phyloP scores from a whole-genome alignment of 1,140 invertebrate genomes.

The Drosophila biarmipes region DNA sequence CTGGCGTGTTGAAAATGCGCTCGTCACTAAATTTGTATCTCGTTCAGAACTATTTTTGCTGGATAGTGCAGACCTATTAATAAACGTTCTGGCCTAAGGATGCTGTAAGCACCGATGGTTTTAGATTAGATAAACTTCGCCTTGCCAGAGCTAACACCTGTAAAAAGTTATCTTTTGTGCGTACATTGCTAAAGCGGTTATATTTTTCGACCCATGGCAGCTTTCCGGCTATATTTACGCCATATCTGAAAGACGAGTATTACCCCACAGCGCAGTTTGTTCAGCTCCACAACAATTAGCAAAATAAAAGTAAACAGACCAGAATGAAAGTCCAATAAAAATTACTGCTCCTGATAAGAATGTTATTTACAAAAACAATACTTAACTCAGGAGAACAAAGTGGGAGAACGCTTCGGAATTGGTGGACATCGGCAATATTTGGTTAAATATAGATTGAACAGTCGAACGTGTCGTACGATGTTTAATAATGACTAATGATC shows the following conservation, averaged over 20 bases:
- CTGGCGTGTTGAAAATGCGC: too few relatives aligned
- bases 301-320: conserved; percentile 43
- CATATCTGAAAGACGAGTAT: conserved; percentile 26
- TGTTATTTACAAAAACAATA: background rate
- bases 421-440: background rate
- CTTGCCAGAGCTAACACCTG: too few relatives aligned
- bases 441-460: conserved; percentile 54
- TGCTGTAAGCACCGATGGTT: too few relatives aligned
- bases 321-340: conserved; percentile 52
- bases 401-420: conserved; percentile 23
- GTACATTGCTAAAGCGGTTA: background rate
- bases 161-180: too few relatives aligned
- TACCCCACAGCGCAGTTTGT: conserved; percentile 28
- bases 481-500: conserved; percentile 50
- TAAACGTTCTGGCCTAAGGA: too few relatives aligned
- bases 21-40: too few relatives aligned
- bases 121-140: too few relatives aligned
- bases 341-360: conserved; percentile 43
- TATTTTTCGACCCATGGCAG: background rate
- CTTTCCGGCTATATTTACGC: conserved; percentile 15
- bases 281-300: conserved; percentile 18
- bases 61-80: too few relatives aligned
- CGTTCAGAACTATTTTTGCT: too few relatives aligned
- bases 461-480: conserved; percentile 37
- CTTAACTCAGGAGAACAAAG: conserved; percentile 1